phyloP scores from a whole-genome alignment of 2,797 vertebrate species.

The Merluccius polli region DNA sequence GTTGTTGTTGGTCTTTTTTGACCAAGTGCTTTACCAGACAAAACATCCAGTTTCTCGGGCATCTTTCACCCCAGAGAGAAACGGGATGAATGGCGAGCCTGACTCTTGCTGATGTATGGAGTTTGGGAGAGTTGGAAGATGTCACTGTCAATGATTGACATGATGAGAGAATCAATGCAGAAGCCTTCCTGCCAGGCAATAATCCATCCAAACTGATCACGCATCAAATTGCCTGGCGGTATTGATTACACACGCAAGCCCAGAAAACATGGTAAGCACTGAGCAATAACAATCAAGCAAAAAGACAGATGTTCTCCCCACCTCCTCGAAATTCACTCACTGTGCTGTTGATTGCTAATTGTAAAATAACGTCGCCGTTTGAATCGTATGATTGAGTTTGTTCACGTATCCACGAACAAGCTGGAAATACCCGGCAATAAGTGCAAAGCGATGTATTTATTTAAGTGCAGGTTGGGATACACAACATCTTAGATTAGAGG shows the following conservation, averaged over 20 bases:
- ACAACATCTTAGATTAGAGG: background rate
- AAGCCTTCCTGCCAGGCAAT: conserved; percentile 69
- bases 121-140: conserved; percentile 62
- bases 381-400: background rate
- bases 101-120: conserved; percentile 61
- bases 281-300: conserved; percentile 63
- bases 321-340: background rate
- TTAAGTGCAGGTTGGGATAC: background rate
- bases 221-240: conserved; percentile 68
- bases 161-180: conserved; percentile 69
- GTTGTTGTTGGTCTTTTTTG: no score
- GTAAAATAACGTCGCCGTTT: background rate
- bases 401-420: background rate
- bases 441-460: background rate
- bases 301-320: conserved; percentile 30
- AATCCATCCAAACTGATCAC: conserved; percentile 74
- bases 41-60: background rate
- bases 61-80: background rate
- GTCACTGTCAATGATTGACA: conserved; percentile 71
- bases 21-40: background rate
- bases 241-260: conserved; percentile 65
- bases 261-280: conserved; percentile 62
- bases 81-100: background rate
- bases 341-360: background rate
- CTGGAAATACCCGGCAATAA: background rate